Base-by-base conservation (phyloP, 2,888 invertebrate species). In the Nephrotoma appendiculata region DNA sequence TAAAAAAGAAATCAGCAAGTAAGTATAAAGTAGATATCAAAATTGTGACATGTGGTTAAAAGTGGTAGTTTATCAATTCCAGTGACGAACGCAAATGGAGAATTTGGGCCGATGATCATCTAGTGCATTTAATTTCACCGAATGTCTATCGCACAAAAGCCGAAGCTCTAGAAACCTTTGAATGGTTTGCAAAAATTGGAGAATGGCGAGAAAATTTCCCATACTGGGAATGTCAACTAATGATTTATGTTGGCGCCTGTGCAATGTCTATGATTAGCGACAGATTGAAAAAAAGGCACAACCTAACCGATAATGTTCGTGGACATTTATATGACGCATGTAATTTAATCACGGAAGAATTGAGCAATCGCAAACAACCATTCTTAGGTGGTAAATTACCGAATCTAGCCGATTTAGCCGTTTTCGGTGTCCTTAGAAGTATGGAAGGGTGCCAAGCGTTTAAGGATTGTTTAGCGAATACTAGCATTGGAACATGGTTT, bases 81-180 rank as follows among this genome's bases (percentile, higher is more conserved):
- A 98, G 98, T 71, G 96, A 96, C 88, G 99, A 99, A 91, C 94
- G 98, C 48, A 95, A 97, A 90, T 99, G 99, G 99, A 94, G 99
- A 86, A 94, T 95, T 90, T 99, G 99, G 99, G 96, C 96, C 0
- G 99, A 99, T 91, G 94, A 94, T 86, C 95, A 95, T 71, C 93
- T 99, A 1, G 98, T 99, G 0, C 99, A 99, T 90, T 95, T 95
- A 0, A 92, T 99, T 48, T 99, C 99, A 0, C 99, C 99, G 0
- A 99, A 99, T 91, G 98, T 99, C 44, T 99, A 99, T 90, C 94
- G 98, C 87, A 97, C 97, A 0, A 91, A 94, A 0, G 92, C 92
- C 0, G 99, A 99, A 92, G 94, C 99, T 0, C 91, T 98, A 41
- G 95, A 98, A 90, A 96, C 99, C 0, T 99, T 99, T 91, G 94